Evolutionary conservation across 2,113 vertebrate species (phyloP), one percentile per base, ranked within the genome.

Genomic region (Carassius gibelio): DNA sequence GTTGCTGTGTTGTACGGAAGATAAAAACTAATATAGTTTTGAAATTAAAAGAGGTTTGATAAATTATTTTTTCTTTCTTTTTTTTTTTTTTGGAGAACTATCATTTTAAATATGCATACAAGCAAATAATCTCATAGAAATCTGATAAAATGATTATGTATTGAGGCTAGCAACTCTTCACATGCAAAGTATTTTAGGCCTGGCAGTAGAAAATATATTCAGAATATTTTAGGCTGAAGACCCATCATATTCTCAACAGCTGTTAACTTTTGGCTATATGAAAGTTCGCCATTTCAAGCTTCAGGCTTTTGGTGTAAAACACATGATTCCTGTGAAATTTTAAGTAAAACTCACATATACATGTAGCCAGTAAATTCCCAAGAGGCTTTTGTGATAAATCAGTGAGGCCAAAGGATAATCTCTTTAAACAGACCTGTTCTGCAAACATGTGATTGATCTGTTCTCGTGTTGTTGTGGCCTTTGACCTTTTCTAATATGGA

Each of bases 341-440:
- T 9, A 75, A 13, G 11, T 4, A 69, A 19, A 69, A 69, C 15
- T 38, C 1, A 3, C 34, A 69, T 69, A 8, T 69, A 5, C 34
- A 71, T 69, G 8, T 38, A 38, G 34, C 68, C 34, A 71, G 34
- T 38, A 21, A 71, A 71, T 71, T 71, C 34, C 17, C 68, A 71
- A 71, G 30, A 69, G 30, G 68, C 17, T 75, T 55, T 52, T 52
- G 48, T 19, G 23, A 50, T 75, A 75, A 75, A 75, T 75, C 34
- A 62, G 42, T 45, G 55, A 38, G 77, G 21, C 61, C 55, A 42
- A 36, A 38, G 55, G 76, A 61, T n/a, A 79, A 79, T 14, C 30
- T 75, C 42, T 15, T 34, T 34, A 69, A 69, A 17, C 30, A 34
- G 19, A 36, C 17, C 30, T 61, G 17, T 57, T 50, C 5, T 77